Base-by-base conservation (phyloP, 2,888 invertebrate genomes). In the Ganaspis brasiliensis region DNA sequence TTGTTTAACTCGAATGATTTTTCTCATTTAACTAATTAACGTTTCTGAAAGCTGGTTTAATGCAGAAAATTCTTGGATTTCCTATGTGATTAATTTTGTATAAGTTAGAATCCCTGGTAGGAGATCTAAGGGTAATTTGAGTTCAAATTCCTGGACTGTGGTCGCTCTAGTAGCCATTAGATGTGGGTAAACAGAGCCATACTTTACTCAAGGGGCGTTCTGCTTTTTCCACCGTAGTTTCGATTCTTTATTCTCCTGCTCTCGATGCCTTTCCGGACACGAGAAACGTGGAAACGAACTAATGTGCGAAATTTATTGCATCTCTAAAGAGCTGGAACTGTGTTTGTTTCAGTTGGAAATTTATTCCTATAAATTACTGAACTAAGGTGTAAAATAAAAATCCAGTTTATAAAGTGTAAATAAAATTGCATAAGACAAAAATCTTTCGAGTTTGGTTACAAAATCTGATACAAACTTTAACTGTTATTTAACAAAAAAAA, bases 171-270 rank as follows among this genome's bases (percentile, higher is more conserved):
- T 88, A 88, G 88, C 91, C 90, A 91, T 91, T 91, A 91, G 89
- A 89, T 85, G 84, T 85, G 88, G 86, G 91, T 91, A 91, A 91
- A 91, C 91, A 91, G 89, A 90, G 87, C 88, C 85, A 90, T 91
- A 90, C 90, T 91, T 91, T 90, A 90, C 87, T 88, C 86, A 84
- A 83, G 83, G 87, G 89, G 89, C 90, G 88, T 90, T 88, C 87
- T 89, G 88, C 87, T 88, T 89, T 85, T 86, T 86, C 88, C 87
- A 85, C 86, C 86, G 85, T 81, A 82, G 84, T 88, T 88, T 88
- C 87, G 86, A 83, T 89, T 86, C 87, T 89, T 90, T 89, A 85
- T 82, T 79, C 81, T 79, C 76, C 77, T 79, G 72, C 75, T 80
- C 76, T 79, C 77, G 70, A 80, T 79, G 78, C 79, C 79, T 80